Base-by-base conservation (phyloP, 2,113 vertebrate genomes). In the Nettapus auritus region DNA sequence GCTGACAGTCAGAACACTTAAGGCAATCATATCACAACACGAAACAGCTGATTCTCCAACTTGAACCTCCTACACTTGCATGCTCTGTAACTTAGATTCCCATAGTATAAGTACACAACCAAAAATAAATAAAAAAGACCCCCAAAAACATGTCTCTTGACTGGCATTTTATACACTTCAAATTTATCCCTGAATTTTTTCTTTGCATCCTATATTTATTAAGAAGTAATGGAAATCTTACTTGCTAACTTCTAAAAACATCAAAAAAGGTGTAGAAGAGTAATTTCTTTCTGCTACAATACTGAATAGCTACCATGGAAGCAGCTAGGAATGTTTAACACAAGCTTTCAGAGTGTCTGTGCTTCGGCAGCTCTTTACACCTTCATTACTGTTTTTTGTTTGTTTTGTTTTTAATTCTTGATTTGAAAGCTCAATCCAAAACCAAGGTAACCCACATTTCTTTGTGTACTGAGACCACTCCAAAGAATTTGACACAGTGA, bases 171-270 rank as follows among this genome's bases (percentile, higher is more conserved):
- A 82, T 57, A 15, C 9, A 66, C 29, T 31, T 57, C n/a, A 79
- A 38, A 82, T 69, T 21, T 77, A 82, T 50, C 50, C 73, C 50
- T 77, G 55, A 90, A 55, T 91, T 95, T 91, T 80, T 44, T 78
- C 42, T 68, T 84, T 42, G 53, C 19, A 66, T 62, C 33, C 44
- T 64, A 33, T 5, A 64, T 1, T 79, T 69, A 31, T 34, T 42
- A 82, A 2, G 11, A 95, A 76, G 33, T 88, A 77, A 71, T 3
- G 2, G 26, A 91, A 87, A 90, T 79, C 3, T 52, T 20, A 64
- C 38, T 59, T 59, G 31, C 31, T 60, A 62, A 36, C 4, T 81
- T 89, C 50, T 42, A 31, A 7, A 60, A 84, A 38, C 28, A 15
- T 64, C 22, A 75, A 50, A 86, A 90, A 22, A 0, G 0, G 53